These are phyloP conservation scores for Mylabris sibirica DNA, from an alignment of 2,888 invertebrate genomes.

Conservation along the genomic window DNA sequence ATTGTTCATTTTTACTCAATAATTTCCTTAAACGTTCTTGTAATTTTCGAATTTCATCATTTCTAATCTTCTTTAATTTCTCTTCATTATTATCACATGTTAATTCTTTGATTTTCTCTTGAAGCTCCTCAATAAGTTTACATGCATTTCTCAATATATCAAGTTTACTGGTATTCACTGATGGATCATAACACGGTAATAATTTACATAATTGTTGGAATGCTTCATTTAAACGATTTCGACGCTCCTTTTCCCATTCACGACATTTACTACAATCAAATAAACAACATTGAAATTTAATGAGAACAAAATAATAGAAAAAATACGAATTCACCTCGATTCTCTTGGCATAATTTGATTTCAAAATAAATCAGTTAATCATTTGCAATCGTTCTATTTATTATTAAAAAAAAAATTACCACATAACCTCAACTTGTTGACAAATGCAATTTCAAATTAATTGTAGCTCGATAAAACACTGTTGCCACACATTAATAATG, in stretches of 20 bases:
- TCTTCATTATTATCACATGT: conserved; percentile 39
- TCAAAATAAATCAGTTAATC: not conserved
- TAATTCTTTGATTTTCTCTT: conserved; percentile 55
- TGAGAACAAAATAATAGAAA: not conserved
- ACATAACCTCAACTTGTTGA: not conserved
- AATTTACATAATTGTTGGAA: conserved; percentile 63
- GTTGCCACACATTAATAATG: not conserved
- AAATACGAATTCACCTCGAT: not conserved
- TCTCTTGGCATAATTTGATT: not conserved
- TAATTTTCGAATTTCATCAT: conserved; percentile 54
- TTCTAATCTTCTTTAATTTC: conserved; percentile 36
- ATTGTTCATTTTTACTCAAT: conserved; percentile 57
- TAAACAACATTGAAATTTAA: not conserved
- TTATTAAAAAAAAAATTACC: not conserved
- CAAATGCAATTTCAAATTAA: not conserved
- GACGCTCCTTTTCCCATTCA: conserved; percentile 75
- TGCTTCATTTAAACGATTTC: conserved; percentile 70
- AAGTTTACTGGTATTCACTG: conserved; percentile 57
- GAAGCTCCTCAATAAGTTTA: conserved; percentile 56
- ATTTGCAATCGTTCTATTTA: not conserved
- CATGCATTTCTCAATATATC: conserved; percentile 60
- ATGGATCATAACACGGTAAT: conserved; percentile 64
- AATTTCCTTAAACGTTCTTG: conserved; percentile 57
- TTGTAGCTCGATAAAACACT: not conserved
- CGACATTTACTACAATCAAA: conserved; percentile 65